Conservation (phyloP, 2,797 vertebrate species). For the Buphagus erythrorhynchus region DNA sequence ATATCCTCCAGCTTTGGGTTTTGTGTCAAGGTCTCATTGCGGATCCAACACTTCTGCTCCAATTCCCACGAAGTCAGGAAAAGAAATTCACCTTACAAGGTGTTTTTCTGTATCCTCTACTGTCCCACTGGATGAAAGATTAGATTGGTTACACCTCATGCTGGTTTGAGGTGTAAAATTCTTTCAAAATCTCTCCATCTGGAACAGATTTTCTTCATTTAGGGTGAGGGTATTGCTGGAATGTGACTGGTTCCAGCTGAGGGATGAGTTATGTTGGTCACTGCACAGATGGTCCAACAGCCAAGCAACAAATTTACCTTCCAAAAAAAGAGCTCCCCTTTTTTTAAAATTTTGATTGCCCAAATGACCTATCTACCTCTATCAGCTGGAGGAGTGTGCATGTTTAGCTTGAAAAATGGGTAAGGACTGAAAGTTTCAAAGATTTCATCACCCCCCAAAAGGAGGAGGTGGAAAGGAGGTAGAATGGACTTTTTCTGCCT, state of each 20-base stretch:
- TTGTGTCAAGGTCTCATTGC: not conserved
- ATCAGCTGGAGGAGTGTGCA: accelerated
- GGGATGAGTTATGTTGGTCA: not conserved
- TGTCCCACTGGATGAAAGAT: not conserved
- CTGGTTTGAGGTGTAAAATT: not conserved
- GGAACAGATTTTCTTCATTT: not conserved
- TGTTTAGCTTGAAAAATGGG: not conserved
- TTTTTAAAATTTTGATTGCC: not conserved
- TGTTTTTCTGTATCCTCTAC: not conserved
- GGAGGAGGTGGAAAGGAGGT: not conserved
- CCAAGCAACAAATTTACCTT: not conserved
- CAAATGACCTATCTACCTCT: not conserved
- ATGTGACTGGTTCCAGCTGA: not conserved
- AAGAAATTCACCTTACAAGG: not conserved
- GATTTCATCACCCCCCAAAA: not conserved
- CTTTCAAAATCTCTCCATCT: not conserved
- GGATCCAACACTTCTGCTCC: not conserved
- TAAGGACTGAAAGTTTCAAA: not conserved
- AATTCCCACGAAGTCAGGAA: not conserved
- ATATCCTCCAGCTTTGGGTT: not conserved
- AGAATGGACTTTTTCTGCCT: not conserved
- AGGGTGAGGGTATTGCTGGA: not conserved
- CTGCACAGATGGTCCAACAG: not conserved
- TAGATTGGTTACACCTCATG: not conserved
- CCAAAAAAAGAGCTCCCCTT: not conserved